These are phyloP conservation scores for Andrena dorsata DNA, from an alignment of 2,888 invertebrate genomes.

Conservation along the genomic window DNA sequence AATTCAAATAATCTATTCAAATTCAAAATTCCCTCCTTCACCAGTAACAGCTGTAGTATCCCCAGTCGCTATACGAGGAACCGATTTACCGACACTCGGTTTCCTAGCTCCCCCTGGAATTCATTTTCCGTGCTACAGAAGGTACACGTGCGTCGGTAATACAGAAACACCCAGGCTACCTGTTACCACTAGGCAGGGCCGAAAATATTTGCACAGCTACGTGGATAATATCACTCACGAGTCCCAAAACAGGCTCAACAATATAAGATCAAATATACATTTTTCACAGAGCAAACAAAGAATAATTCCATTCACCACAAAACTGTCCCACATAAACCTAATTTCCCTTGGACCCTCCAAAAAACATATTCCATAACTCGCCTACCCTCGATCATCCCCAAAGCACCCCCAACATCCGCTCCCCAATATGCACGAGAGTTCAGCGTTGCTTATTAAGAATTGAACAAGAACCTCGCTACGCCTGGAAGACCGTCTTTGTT, in stretches of 20 bases:
- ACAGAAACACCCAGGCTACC: background rate
- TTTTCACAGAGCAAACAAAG: no score
- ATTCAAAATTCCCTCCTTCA: background rate
- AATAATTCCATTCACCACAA: no score
- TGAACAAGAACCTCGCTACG: background rate
- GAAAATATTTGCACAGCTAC: no score
- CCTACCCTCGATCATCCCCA: no score
- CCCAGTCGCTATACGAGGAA: background rate
- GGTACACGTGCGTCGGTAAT: background rate
- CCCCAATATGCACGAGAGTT: background rate
- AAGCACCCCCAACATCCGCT: background rate
- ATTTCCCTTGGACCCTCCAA: background rate
- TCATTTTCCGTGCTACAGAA: background rate
- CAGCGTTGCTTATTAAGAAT: slow-evolving; percentile 35
- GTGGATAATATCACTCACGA: no score
- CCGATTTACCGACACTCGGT: background rate
- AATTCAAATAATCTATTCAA: background rate
- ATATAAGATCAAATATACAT: no score
- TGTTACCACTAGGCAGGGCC: background rate
- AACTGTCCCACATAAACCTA: background rate
- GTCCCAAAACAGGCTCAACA: no score
- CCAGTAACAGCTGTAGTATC: background rate
- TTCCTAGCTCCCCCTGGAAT: background rate
- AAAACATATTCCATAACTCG: no score
- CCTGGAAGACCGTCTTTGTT: slow-evolving; percentile 11